Evolutionary conservation across 2,888 invertebrate species (phyloP).

Genomic region (Callyntrura guangdongensis): DNA sequence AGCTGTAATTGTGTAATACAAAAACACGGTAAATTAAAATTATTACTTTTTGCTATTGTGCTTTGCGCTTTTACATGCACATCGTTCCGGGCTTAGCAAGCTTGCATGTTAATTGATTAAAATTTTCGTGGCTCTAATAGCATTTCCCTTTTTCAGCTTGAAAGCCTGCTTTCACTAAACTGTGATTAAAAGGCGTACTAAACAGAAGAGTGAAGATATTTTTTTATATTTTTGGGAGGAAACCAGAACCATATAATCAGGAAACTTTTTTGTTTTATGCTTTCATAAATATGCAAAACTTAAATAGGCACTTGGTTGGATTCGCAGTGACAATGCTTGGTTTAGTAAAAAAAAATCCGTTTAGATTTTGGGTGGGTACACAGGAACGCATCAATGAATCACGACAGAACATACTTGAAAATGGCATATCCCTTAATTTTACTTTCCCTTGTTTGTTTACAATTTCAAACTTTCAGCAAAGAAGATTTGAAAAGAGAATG

Average conservation of each 20-base stretch:
- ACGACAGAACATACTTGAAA: not conserved
- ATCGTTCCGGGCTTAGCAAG: not conserved
- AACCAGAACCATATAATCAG: not conserved
- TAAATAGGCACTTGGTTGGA: not conserved
- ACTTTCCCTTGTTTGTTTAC: too few relatives aligned
- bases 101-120: slow-evolving; percentile 67
- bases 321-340: not conserved
- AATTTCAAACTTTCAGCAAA: too few relatives aligned
- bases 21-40: slow-evolving; percentile 73
- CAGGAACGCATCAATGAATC: not conserved
- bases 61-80: not conserved
- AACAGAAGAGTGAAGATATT: not conserved
- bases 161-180: not conserved
- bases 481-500: too few relatives aligned
- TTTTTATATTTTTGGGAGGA: slow-evolving; percentile 5
- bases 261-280: not conserved
- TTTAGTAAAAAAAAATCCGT: too few relatives aligned
- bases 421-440: not conserved
- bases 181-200: slow-evolving; percentile 13
- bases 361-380: too few relatives aligned
- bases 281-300: not conserved
- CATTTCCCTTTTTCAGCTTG: not conserved
- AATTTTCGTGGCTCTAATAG: slow-evolving; percentile 31
- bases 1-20: slow-evolving; percentile 54
- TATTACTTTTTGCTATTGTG: slow-evolving; percentile 34